phyloP scores from a whole-genome alignment of 1,140 invertebrate species.

The Luehdorfia chinensis region DNA sequence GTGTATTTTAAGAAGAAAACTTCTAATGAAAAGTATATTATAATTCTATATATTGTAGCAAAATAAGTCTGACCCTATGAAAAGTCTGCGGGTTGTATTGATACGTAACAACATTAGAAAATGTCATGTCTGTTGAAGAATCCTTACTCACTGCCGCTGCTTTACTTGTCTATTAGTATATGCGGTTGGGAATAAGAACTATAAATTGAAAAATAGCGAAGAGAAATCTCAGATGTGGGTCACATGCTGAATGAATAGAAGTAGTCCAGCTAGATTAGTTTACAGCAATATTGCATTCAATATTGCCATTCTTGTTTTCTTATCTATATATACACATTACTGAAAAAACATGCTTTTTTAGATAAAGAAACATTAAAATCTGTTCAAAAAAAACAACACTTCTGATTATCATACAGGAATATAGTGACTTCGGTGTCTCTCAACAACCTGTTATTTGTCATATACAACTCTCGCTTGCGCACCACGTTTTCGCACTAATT shows the following conservation, averaged over 20 bases:
- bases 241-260: conserved; percentile 78
- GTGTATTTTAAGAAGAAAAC: neutral
- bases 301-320: neutral
- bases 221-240: conserved; percentile 79
- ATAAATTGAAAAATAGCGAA: conserved; percentile 49
- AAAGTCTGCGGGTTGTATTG: conserved; percentile 48
- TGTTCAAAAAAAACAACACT: conserved; percentile 47
- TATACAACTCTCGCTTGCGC: conserved; percentile 53
- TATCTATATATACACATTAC: neutral
- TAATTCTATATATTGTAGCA: conserved; percentile 12
- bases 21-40: neutral
- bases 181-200: conserved; percentile 29
- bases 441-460: conserved; percentile 75
- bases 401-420: conserved; percentile 43
- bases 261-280: conserved; percentile 33
- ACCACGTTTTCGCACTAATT: conserved; percentile 56
- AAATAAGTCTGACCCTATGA: conserved; percentile 40
- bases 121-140: conserved; percentile 33
- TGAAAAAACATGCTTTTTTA: too few relatives aligned
- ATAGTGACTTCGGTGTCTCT: conserved; percentile 68
- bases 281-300: conserved; percentile 3
- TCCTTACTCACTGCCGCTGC: conserved; percentile 1
- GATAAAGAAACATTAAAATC: conserved; percentile 11
- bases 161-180: conserved; percentile 13
- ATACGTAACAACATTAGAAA: conserved; percentile 56